A percentile compares a stretch with the other conserved stretches of the same genome.
These are phyloP conservation scores for Willisornis vidua DNA, from an alignment of 2,113 vertebrate genomes.

Conservation along the genomic window DNA sequence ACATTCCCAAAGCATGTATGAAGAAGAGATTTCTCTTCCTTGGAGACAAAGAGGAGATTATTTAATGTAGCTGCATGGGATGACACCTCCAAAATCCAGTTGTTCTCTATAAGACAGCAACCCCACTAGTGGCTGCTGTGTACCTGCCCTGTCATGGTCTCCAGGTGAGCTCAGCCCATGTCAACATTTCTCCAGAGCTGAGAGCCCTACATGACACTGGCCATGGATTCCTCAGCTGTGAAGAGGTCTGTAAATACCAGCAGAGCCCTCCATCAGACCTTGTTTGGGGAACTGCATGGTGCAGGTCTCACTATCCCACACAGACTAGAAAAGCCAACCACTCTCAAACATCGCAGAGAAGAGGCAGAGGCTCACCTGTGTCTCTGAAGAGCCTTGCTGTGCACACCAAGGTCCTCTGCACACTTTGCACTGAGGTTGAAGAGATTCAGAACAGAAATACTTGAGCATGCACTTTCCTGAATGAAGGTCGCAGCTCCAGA, in stretches of 20 bases:
- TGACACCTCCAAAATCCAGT: not conserved
- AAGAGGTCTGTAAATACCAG: not conserved
- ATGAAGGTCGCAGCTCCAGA: not conserved
- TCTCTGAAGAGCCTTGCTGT: not conserved
- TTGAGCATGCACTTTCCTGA: not conserved
- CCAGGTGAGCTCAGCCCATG: not conserved
- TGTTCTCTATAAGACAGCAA: not conserved
- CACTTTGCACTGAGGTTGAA: not conserved
- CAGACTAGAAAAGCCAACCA: not conserved
- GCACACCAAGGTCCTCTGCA: not conserved
- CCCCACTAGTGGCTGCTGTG: rapidly evolving
- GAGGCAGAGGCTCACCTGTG: not conserved
- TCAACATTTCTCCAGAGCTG: not conserved
- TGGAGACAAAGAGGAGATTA: not conserved
- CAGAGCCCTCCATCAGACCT: not conserved
- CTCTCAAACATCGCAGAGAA: not conserved
- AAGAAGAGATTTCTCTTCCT: not conserved
- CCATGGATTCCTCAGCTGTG: not conserved
- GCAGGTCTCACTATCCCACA: not conserved
- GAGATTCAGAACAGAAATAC: not conserved
- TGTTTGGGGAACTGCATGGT: rapidly evolving
- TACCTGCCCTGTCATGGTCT: rapidly evolving
- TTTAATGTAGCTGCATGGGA: not conserved
- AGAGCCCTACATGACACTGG: rapidly evolving
- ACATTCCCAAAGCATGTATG: rapidly evolving